A percentile compares a stretch with the other conserved stretches of the same genome.
Conservation (phyloP, 2,113 vertebrate genomes). For the Microcebus griseorufus region DNA sequence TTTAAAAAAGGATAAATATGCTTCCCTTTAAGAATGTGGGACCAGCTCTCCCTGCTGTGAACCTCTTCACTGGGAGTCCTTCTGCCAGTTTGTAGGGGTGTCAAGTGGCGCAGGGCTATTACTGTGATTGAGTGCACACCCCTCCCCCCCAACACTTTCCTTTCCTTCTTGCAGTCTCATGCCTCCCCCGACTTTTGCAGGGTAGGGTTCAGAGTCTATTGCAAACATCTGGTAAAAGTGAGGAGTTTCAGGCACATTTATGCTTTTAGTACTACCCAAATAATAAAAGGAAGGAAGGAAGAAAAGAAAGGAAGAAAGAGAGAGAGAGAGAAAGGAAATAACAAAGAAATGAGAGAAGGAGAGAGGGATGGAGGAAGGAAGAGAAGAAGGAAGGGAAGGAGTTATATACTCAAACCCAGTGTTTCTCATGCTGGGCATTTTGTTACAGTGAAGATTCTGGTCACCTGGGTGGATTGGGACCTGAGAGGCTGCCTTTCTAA, state of each 20-base stretch:
- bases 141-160: neutral
- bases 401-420: neutral
- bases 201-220: neutral
- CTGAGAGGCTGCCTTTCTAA: neutral
- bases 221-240: neutral
- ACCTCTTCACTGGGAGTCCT: neutral
- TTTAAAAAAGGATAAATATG: conserved; percentile 55
- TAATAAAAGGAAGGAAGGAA: neutral
- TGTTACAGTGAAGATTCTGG: neutral
- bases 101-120: neutral
- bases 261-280: neutral
- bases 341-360: neutral
- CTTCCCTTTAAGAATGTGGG: conserved; percentile 37
- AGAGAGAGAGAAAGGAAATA: too few relatives aligned
- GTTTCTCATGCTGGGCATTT: neutral
- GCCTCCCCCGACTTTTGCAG: neutral
- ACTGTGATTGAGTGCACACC: neutral
- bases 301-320: too few relatives aligned
- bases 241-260: neutral
- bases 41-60: conserved; percentile 14
- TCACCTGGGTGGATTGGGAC: too few relatives aligned
- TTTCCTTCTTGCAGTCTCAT: neutral
- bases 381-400: too few relatives aligned
- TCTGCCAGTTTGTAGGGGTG: neutral
- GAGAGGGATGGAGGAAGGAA: too few relatives aligned